Percentiles rank a stretch among this genome's conserved stretches.
These are phyloP conservation scores for Entelurus aequoreus DNA, from an alignment of 2,113 vertebrate species.

Conservation along the genomic window DNA sequence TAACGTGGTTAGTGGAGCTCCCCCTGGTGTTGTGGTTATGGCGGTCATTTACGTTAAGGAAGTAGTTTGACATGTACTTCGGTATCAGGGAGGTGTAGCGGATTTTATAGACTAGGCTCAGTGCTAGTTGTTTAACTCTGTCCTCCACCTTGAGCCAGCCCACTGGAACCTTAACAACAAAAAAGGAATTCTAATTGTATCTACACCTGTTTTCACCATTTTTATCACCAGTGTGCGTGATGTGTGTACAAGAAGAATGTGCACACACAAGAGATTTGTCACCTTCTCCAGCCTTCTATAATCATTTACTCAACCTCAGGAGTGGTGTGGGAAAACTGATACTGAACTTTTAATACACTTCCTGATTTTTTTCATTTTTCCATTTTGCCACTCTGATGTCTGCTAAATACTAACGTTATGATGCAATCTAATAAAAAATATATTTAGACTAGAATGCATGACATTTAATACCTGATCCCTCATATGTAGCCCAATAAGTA, in stretches of 20 bases:
- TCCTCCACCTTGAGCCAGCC: no score
- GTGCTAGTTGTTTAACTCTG: no score
- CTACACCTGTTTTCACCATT: not conserved
- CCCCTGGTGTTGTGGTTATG: no score
- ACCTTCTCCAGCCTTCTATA: not conserved
- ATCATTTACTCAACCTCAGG: constrained; percentile 31
- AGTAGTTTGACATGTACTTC: no score
- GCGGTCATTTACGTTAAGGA: no score
- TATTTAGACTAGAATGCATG: not conserved
- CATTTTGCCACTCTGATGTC: no score
- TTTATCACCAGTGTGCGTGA: not conserved
- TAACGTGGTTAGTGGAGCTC: no score
- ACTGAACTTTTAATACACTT: constrained; percentile 19
- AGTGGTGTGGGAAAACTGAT: constrained; percentile 17
- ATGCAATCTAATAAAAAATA: not conserved
- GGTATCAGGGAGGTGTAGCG: no score
- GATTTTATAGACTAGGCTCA: no score
- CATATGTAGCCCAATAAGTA: no score
- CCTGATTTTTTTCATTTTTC: constrained; percentile 36
- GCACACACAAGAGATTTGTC: not conserved
- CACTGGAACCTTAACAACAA: not conserved
- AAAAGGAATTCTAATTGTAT: constrained; percentile 3
- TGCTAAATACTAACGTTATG: not conserved
- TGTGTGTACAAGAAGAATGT: not conserved
- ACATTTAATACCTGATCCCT: no score